phyloP scores from a whole-genome alignment of 2,797 vertebrate species.

The Apodemus agrarius region DNA sequence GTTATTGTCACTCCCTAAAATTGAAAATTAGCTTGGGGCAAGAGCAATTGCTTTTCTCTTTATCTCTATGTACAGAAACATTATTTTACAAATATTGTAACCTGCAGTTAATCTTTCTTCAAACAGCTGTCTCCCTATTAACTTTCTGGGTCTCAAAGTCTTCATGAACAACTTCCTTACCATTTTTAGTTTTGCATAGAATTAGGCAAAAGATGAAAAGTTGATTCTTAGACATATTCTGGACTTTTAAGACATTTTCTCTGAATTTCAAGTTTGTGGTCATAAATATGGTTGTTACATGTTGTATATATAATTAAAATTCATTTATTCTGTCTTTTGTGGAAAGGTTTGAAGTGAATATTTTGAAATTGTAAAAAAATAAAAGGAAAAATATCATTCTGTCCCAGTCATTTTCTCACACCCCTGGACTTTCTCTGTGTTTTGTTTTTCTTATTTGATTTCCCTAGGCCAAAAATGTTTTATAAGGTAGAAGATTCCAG shows the following conservation, averaged over 20 bases:
- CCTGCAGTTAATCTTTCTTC: constrained; percentile 27
- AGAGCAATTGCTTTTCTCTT: constrained; percentile 46
- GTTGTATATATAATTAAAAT: neutral
- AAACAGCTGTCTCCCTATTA: constrained; percentile 30
- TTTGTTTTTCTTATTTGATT: neutral
- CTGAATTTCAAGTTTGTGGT: constrained; percentile 27
- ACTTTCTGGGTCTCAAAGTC: constrained; percentile 11
- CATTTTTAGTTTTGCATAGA: constrained; percentile 56
- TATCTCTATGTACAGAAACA: constrained; percentile 44
- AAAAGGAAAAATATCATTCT: neutral
- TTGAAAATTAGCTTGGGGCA: constrained; percentile 38
- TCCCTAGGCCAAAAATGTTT: neutral
- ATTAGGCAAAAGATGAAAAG: neutral
- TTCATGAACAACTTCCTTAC: constrained; percentile 32
- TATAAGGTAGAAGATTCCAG: neutral
- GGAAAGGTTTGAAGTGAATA: neutral
- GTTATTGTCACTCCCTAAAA: constrained; percentile 39
- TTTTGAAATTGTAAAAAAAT: constrained; percentile 34
- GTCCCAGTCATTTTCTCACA: neutral
- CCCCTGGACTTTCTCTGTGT: neutral
- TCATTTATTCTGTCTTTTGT: neutral
- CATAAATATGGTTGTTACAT: neutral
- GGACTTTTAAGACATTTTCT: constrained; percentile 28
- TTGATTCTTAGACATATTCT: neutral
- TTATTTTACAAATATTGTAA: constrained; percentile 58